Conservation (phyloP, 2,113 vertebrate species). For the Crotalus horridus region DNA sequence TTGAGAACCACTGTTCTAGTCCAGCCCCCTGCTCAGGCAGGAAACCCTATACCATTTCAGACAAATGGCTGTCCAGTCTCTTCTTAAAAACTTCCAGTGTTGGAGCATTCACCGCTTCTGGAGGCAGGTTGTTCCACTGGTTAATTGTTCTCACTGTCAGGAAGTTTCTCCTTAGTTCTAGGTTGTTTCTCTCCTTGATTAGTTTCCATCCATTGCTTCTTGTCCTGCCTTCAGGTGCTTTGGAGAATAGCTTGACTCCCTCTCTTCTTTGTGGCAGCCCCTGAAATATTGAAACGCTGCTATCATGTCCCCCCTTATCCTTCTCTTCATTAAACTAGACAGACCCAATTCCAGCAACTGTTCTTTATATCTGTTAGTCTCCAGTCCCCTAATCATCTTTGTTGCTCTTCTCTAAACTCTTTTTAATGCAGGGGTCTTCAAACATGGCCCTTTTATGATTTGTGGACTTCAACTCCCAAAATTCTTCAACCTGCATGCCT, state of each 20-base stretch:
- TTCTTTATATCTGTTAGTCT: too few species aligned
- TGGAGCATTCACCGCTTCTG: not conserved
- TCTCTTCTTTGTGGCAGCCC: not conserved
- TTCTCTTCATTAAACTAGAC: not conserved
- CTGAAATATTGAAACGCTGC: not conserved
- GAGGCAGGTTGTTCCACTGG: not conserved
- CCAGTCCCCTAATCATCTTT: too few species aligned
- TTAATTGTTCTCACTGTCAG: not conserved
- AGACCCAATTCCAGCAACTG: rapidly evolving
- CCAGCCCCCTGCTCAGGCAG: not conserved
- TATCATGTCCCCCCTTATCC: not conserved
- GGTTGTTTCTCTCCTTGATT: not conserved
- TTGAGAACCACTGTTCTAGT: too few species aligned
- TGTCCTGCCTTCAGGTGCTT: not conserved
- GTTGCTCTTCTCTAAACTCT: too few species aligned
- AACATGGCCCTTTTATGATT: too few species aligned
- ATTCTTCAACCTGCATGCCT: too few species aligned
- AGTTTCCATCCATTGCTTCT: not conserved
- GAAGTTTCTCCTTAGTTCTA: not conserved
- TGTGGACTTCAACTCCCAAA: too few species aligned
- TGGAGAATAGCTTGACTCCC: not conserved
- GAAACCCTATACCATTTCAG: not conserved
- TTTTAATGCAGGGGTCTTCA: too few species aligned
- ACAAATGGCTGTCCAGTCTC: rapidly evolving
- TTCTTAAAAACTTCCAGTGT: not conserved